phyloP scores from a whole-genome alignment of 1,140 invertebrate species.

The Cydia amplana region DNA sequence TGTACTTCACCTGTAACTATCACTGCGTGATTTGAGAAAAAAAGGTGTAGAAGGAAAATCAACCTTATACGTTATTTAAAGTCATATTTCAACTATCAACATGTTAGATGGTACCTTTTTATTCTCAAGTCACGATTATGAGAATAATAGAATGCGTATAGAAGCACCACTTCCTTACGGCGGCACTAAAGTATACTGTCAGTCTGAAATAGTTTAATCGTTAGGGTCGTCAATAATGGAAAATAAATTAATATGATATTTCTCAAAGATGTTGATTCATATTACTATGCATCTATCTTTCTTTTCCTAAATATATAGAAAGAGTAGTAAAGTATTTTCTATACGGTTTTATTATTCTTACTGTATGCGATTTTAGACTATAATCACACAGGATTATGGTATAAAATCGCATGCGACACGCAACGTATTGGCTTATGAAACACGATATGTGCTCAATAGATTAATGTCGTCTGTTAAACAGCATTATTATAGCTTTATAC shows the following conservation, averaged over 20 bases:
- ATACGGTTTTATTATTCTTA: constrained; percentile 25
- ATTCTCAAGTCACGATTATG: background rate
- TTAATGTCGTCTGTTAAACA: constrained; percentile 46
- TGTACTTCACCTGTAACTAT: constrained; percentile 24
- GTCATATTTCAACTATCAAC: background rate
- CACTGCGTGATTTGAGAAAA: background rate
- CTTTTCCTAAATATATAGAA: background rate
- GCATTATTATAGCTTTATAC: constrained; percentile 35
- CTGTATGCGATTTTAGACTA: background rate
- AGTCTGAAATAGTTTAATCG: no score
- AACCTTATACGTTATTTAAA: background rate
- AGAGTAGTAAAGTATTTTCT: background rate
- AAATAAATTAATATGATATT: background rate
- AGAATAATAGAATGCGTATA: background rate
- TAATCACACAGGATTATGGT: background rate
- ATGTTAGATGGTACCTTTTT: background rate
- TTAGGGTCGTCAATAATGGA: no score
- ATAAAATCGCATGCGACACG: constrained; percentile 6
- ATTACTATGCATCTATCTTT: background rate
- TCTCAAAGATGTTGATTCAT: background rate
- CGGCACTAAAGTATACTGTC: no score
- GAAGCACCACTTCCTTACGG: background rate
- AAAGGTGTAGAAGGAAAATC: background rate
- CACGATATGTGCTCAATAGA: constrained; percentile 68
- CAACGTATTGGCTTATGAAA: constrained; percentile 55